Evolutionary conservation across 1,140 invertebrate species (phyloP), one percentile per base, ranked within the genome.

Genomic region (Tenebrio molitor): DNA sequence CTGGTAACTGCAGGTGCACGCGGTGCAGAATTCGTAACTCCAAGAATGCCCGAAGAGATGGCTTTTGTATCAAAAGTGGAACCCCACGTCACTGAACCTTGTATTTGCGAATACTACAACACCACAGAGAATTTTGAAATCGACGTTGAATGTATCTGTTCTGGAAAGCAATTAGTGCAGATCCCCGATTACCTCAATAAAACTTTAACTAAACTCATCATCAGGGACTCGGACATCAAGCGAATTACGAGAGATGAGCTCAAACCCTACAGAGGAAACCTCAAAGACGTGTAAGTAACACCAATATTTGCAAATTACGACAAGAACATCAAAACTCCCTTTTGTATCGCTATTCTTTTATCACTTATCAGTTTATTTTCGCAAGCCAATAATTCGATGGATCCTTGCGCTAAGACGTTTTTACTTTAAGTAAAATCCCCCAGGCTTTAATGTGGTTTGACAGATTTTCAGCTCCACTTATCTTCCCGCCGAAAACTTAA

Each of bases 271-370:
- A 77, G 63, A 23, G 53, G 64, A 6, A 76, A 73, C 1, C 44
- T 84, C 12, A 75, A 76, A 46, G 81, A 83, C 63, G 76, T 84
- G 82, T 83, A 77, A 82, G 81, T 82, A 53, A n/a, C 5, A 58
- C 8, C 33, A 15, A 39, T 3, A 29, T 29, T 29, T n/a, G n/a
- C n/a, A n/a, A n/a, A n/a, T n/a, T n/a, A n/a, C n/a, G n/a, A n/a
- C n/a, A n/a, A n/a, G n/a, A n/a, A n/a, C n/a, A 14, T 12, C n/a
- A 44, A 46, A 5, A 25, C n/a, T 17, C 14, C n/a, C 7, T 17
- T 6, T 8, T 17, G n/a, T n/a, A n/a, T n/a, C n/a, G n/a, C n/a
- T n/a, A n/a, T n/a, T n/a, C n/a, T n/a, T n/a, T n/a, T n/a, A n/a
- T n/a, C n/a, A n/a, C n/a, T n/a, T n/a, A n/a, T n/a, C n/a, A n/a